A percentile compares a stretch with the other conserved stretches of the same genome.
Conservation (phyloP, 2,797 vertebrate genomes). For the Meriones psammophilus region DNA sequence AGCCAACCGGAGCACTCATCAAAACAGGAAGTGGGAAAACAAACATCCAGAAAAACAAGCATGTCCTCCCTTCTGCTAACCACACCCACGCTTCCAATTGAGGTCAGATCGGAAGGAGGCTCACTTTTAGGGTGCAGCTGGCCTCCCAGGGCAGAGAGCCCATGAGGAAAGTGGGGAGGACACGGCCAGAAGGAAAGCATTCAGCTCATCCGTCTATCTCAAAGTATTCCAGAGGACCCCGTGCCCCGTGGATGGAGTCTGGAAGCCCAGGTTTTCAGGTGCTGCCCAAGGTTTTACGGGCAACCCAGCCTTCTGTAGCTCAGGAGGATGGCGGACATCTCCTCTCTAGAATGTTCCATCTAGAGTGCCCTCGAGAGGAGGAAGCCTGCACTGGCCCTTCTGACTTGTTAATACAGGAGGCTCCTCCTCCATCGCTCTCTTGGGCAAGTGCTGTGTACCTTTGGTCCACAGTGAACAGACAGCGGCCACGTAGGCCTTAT, state of each 20-base stretch:
- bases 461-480: neutral
- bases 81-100: neutral
- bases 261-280: neutral
- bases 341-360: neutral
- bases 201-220: neutral
- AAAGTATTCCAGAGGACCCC: neutral
- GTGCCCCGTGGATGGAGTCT: neutral
- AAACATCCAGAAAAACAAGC: neutral
- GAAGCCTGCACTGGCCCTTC: neutral
- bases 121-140: neutral
- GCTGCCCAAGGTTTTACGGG: neutral
- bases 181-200: neutral
- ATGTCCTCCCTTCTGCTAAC: fast-evolving
- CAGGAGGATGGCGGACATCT: neutral
- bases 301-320: neutral
- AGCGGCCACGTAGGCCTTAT: neutral
- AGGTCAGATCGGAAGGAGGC: neutral
- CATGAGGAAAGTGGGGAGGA: neutral
- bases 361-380: neutral
- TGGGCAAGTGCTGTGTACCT: fast-evolving
- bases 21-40: neutral
- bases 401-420: neutral
- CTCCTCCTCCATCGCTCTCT: neutral
- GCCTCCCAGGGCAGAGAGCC: neutral
- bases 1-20: neutral